phyloP scores from a whole-genome alignment of 2,888 invertebrate genomes.

The Agrochola circellaris region DNA sequence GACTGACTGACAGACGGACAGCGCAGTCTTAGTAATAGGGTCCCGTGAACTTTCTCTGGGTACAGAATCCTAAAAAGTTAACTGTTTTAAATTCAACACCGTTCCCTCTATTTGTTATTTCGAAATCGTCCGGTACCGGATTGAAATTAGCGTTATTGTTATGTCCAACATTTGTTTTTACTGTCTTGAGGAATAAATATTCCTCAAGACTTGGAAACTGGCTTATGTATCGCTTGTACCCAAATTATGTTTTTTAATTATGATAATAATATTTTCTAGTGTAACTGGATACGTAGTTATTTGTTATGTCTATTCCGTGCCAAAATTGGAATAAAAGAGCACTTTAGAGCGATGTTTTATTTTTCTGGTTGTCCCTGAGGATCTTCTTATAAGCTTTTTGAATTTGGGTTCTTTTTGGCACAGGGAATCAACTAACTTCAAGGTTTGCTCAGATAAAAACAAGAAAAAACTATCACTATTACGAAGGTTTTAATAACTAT shows the following conservation, averaged over 20 bases:
- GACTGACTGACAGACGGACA: not conserved
- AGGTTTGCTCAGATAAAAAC: not conserved
- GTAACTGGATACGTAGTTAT: not conserved
- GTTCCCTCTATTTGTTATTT: constrained; percentile 7
- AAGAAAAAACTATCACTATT: not conserved
- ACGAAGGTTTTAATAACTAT: not conserved
- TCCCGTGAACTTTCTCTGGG: not conserved
- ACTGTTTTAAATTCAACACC: constrained; percentile 11
- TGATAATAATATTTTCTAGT: not conserved
- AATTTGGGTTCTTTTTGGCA: not conserved
- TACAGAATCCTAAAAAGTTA: not conserved
- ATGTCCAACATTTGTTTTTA: constrained; percentile 46
- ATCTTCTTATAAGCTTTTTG: constrained; percentile 4
- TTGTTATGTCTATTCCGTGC: constrained; percentile 1
- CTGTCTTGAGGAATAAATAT: constrained; percentile 9
- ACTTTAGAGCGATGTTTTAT: not conserved
- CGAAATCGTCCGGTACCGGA: constrained; percentile 6
- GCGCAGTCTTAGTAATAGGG: not conserved
- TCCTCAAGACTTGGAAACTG: not conserved
- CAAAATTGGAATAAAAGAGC: not conserved
- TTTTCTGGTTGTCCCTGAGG: not conserved
- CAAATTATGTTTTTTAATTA: constrained; percentile 20
- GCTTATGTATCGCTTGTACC: not conserved
- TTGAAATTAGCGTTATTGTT: constrained; percentile 49
- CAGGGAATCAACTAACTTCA: not conserved